These are phyloP conservation scores for Bombus waltoni DNA, from an alignment of 1,140 invertebrate species.

Conservation along the genomic window DNA sequence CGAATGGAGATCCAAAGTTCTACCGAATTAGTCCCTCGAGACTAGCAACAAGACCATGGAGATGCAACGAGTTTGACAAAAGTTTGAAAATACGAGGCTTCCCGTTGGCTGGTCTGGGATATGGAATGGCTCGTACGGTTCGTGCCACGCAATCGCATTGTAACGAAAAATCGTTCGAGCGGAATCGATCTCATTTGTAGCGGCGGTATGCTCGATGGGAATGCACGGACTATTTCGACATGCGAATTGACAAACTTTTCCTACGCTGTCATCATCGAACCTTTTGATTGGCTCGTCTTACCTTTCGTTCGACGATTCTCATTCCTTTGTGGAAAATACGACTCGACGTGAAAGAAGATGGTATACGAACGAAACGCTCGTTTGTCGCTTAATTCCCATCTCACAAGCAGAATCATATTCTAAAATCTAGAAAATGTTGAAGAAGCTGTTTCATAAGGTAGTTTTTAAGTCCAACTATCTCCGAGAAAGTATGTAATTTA, in stretches of 20 bases:
- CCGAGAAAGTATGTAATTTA: too few relatives aligned
- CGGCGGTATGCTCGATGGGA: conserved; percentile 20
- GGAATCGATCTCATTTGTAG: conserved; percentile 50
- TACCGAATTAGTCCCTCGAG: not conserved
- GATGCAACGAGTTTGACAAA: conserved; percentile 37
- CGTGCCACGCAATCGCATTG: conserved; percentile 25
- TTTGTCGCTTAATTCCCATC: not conserved
- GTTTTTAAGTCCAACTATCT: too few relatives aligned
- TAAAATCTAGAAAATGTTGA: not conserved
- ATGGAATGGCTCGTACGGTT: conserved; percentile 1
- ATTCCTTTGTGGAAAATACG: not conserved
- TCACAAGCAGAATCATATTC: not conserved
- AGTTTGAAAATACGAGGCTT: conserved; percentile 41
- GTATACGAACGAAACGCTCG: too few relatives aligned
- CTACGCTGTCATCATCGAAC: conserved; percentile 5
- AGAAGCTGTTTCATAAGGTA: not conserved
- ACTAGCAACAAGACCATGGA: conserved; percentile 1
- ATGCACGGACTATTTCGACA: conserved; percentile 8
- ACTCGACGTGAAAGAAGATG: not conserved
- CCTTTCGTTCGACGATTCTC: not conserved
- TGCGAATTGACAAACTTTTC: conserved; percentile 31
- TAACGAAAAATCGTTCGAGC: conserved; percentile 42
- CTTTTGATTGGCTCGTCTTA: not conserved
- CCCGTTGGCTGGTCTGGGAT: not conserved
- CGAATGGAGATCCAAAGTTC: not conserved